Conservation (phyloP, 2,797 vertebrate species). For the Ceryle rudis region DNA sequence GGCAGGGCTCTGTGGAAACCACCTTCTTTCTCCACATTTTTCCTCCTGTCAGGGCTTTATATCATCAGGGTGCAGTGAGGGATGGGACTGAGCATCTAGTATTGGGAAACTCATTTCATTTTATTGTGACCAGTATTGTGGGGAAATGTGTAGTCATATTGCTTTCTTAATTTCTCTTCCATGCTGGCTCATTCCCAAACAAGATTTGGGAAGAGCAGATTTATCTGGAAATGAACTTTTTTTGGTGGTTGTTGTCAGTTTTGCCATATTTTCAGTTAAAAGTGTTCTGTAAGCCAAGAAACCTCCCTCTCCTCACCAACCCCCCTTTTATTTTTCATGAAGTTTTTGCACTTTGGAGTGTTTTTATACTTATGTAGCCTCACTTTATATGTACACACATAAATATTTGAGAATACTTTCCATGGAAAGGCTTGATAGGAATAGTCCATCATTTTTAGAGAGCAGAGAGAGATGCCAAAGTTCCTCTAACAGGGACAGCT, state of each 20-base stretch:
- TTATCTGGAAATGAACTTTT: conserved; percentile 43
- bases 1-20: background rate
- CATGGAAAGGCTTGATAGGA: background rate
- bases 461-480: background rate
- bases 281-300: conserved; percentile 24
- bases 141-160: conserved; percentile 18
- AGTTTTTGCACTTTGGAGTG: background rate
- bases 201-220: conserved; percentile 33
- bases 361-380: background rate
- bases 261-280: conserved; percentile 63
- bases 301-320: background rate
- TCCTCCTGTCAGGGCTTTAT: background rate
- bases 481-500: background rate
- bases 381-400: background rate
- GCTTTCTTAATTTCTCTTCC: conserved; percentile 15
- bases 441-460: background rate
- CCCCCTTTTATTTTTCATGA: background rate
- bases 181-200: conserved; percentile 30
- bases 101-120: background rate
- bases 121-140: conserved; percentile 14
- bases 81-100: background rate
- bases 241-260: background rate
- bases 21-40: background rate
- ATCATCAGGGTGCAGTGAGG: background rate
- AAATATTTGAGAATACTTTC: conserved; percentile 46